Conservation (phyloP, 2,888 invertebrate genomes). For the Eurois occulta region DNA sequence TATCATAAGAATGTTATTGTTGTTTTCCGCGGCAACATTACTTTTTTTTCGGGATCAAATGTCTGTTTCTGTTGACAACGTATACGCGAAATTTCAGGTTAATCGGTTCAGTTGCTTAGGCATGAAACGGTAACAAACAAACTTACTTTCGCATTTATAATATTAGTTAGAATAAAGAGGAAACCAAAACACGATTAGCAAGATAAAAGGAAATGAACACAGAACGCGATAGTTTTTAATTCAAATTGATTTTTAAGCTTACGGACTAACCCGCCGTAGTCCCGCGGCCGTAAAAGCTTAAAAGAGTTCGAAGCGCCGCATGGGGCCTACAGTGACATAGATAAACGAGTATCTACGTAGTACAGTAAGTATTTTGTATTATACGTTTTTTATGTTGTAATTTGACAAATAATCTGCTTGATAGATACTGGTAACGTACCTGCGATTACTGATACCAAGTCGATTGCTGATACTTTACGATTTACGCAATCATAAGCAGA, state of each 20-base stretch:
- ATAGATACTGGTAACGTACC: neutral
- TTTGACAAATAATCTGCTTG: too few relatives aligned
- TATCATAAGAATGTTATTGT: too few relatives aligned
- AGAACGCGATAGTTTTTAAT: constrained; percentile 37
- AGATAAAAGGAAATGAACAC: constrained; percentile 15
- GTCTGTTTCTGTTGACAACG: too few relatives aligned
- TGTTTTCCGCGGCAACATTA: too few relatives aligned
- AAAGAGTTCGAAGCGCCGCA: constrained; percentile 27
- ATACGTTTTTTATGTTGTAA: neutral
- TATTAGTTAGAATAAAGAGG: too few relatives aligned
- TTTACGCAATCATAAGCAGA: neutral
- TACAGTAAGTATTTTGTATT: neutral
- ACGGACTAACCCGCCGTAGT: constrained; percentile 15
- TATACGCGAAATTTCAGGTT: too few relatives aligned
- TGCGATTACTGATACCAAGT: neutral
- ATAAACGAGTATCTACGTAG: neutral
- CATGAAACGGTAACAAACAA: too few relatives aligned
- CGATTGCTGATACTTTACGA: neutral
- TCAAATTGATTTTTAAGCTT: constrained; percentile 55
- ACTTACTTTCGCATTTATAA: too few relatives aligned
- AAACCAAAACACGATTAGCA: neutral
- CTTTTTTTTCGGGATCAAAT: too few relatives aligned
- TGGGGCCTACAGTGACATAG: neutral
- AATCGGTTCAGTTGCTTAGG: too few relatives aligned
- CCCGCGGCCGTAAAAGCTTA: constrained; percentile 18